Conservation (phyloP, 2,113 vertebrate genomes). For the Electrona antarctica region DNA sequence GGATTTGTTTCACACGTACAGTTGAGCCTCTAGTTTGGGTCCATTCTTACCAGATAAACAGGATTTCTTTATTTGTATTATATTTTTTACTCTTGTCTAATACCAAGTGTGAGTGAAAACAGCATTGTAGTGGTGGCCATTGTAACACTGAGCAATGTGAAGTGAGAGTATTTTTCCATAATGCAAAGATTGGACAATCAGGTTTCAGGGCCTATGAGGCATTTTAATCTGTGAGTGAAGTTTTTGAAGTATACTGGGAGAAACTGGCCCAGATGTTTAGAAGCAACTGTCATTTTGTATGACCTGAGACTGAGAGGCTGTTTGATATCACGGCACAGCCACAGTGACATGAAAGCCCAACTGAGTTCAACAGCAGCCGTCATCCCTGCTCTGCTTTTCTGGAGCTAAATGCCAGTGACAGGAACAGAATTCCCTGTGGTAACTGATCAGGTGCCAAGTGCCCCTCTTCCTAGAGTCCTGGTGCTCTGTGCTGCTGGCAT, state of each 20-base stretch:
- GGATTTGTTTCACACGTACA: conserved; percentile 22
- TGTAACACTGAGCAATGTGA: not conserved
- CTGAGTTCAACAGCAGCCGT: conserved; percentile 56
- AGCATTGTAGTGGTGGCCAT: not conserved
- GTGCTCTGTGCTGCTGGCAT: conserved; percentile 53
- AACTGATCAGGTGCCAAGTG: conserved; percentile 70
- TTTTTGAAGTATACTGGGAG: conserved; percentile 23
- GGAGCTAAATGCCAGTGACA: conserved; percentile 65
- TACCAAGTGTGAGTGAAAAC: not conserved
- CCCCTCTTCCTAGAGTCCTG: conserved; percentile 52
- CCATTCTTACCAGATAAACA: conserved; percentile 11
- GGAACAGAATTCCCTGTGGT: conserved; percentile 67
- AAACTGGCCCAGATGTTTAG: conserved; percentile 40
- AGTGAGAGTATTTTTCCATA: not conserved
- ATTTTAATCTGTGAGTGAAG: not conserved
- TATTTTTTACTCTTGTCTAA: conserved; percentile 4
- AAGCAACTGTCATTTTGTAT: conserved; percentile 50
- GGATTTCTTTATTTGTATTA: not conserved
- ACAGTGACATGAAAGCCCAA: conserved; percentile 53
- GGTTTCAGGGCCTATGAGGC: not conserved
- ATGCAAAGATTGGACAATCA: not conserved
- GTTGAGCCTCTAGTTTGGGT: conserved; percentile 22
- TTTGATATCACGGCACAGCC: conserved; percentile 37
- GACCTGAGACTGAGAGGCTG: conserved; percentile 23
- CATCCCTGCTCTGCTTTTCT: conserved; percentile 58